These are phyloP conservation scores for Patella caerulea DNA, from an alignment of 2,888 invertebrate genomes.

Conservation along the genomic window DNA sequence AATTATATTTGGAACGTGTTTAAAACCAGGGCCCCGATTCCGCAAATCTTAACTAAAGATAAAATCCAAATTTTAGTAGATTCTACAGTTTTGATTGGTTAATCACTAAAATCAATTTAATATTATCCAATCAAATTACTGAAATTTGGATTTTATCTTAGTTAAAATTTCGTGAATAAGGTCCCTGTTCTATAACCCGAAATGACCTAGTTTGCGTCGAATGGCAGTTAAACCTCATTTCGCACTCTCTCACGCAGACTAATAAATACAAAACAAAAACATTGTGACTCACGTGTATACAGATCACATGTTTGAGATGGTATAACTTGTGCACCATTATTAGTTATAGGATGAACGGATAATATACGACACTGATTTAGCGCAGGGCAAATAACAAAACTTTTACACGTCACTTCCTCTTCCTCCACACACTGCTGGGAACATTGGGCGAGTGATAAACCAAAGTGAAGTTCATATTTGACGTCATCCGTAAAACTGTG, in stretches of 20 bases:
- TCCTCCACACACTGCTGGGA: neutral
- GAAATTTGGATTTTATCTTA: too few species aligned
- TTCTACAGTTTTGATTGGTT: too few species aligned
- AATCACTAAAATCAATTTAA: too few species aligned
- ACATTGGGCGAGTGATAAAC: neutral
- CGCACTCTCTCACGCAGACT: too few species aligned
- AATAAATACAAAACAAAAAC: neutral
- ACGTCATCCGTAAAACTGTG: neutral
- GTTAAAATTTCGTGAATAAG: too few species aligned
- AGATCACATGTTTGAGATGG: neutral
- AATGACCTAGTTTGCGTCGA: neutral
- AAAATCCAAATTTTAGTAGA: too few species aligned
- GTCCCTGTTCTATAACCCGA: neutral
- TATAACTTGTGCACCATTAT: neutral
- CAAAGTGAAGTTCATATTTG: constrained; percentile 1
- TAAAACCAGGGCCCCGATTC: neutral
- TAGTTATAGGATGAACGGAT: neutral
- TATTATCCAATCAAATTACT: too few species aligned
- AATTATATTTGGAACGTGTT: too few species aligned
- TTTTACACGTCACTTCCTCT: constrained; percentile 12
- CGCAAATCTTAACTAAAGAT: neutral
- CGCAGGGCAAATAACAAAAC: neutral
- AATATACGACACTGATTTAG: neutral
- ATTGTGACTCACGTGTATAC: neutral
- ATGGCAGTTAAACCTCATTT: too few species aligned